Evolutionary conservation across 2,888 invertebrate genomes (phyloP), one percentile per base, ranked within the genome.

Genomic region (Enoplolaimus lenunculus): DNA sequence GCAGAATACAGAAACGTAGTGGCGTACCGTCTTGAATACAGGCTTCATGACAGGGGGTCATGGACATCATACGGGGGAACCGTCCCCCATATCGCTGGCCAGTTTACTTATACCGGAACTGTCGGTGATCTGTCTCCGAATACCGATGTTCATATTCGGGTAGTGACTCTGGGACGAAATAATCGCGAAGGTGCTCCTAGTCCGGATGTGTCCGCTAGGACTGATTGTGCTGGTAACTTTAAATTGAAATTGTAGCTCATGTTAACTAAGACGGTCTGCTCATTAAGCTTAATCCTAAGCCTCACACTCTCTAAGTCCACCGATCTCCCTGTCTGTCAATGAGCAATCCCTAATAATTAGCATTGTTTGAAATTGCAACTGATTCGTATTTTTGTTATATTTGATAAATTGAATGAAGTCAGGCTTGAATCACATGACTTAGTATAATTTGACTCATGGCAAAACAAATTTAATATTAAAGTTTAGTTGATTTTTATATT

Each of bases 91-190:
- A 72, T 74, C 60, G 76, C 75, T 33, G 77, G 77, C 2, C 75
- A 77, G 34, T 78, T 77, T 75, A 75, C 77, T 29, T 60, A 45
- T 33, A 26, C 29, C n/a, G 21, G 62, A 2, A n/a, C 26, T 31
- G 76, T 80, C 62, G 74, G 74, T 45, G 73, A 73, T 60, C 76
- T 80, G 60, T 76, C 78, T 28, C 79, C 80, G 13, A 80, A 79
- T 72, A 77, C 74, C 60, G 78, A 77, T 64, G 76, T 79, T 34
- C 78, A 79, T 60, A 70, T 80, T 30, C 74, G 80, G 28, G 77
- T 79, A 30, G 72, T 74, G 26, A 77, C 76, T 21, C 75, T 79
- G 28, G 77, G 76, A 16, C 74, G 73, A 29, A 74, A 75, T 60
- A 77, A 78, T 68, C 76, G 78, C 64, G 76, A 75, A 30, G 75